Percentiles rank a stretch among this genome's conserved stretches.
Conservation (phyloP, 2,888 invertebrate genomes). For the Pristionchus fissidentatus region DNA sequence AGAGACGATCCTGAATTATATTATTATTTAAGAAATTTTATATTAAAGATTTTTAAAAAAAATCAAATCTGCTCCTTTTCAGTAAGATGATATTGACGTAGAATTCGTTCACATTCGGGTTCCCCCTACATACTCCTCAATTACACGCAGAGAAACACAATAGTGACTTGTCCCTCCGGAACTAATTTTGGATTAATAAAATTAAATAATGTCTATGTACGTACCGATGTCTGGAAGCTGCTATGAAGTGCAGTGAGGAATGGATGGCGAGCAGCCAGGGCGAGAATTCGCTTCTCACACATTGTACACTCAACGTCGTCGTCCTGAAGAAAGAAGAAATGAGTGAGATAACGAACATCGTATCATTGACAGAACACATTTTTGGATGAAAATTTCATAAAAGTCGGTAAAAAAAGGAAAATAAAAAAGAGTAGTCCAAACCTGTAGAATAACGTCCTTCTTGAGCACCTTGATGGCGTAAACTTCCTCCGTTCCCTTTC, state of each 20-base stretch:
- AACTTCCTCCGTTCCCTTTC: slow-evolving; percentile 90
- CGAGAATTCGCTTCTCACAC: slow-evolving; percentile 96
- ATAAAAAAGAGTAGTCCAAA: background rate
- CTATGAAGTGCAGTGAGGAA: slow-evolving; percentile 96
- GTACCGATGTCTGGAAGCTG: slow-evolving; percentile 92
- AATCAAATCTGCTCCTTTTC: background rate
- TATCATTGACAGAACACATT: background rate
- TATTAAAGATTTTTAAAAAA: too few relatives aligned
- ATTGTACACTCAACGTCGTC: slow-evolving; percentile 99
- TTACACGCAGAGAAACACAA: background rate
- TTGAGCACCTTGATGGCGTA: slow-evolving; percentile 86
- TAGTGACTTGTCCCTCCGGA: background rate
- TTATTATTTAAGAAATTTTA: slow-evolving; percentile 40
- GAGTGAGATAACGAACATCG: background rate
- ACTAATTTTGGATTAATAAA: background rate
- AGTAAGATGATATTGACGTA: background rate
- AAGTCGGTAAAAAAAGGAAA: background rate
- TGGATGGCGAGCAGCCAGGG: slow-evolving; percentile 96
- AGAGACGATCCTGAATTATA: slow-evolving; percentile 85
- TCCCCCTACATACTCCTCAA: too few relatives aligned
- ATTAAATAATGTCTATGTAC: slow-evolving; percentile 39
- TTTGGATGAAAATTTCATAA: background rate
- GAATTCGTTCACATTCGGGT: too few relatives aligned
- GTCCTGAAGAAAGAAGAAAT: slow-evolving; percentile 82
- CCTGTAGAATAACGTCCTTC: slow-evolving; percentile 91